Evolutionary conservation across 2,113 vertebrate genomes (phyloP), one percentile per base, ranked within the genome.

Genomic region (Elephantulus edwardii): DNA sequence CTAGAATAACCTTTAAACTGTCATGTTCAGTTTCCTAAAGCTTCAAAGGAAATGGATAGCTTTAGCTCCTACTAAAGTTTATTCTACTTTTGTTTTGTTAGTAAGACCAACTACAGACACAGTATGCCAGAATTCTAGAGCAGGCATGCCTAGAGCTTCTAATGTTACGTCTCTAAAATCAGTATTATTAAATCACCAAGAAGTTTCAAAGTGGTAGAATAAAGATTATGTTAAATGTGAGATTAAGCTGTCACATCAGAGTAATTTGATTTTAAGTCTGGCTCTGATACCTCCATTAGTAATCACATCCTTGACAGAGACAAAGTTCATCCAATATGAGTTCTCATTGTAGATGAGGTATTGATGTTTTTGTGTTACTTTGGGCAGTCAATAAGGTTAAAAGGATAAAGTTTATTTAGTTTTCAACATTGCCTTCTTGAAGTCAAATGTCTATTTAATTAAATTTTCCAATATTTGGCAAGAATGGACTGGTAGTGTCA

Each of bases 381-480:
- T 90, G 86, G 88, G 74, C 92, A 96, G 5, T 98, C 96, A 95
- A 93, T 96, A 93, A 90, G 94, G 95, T 96, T 95, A 97, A 96
- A 97, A 94, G 95, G 95, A 87, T 0, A 2, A 95, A 95, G 95
- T 96, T 95, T 94, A 93, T 93, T 96, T 96, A 95, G 95, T 95
- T 97, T 97, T 20, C 94, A 90, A 95, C 94, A 91, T 93, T 95
- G 88, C 94, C 93, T 97, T 96, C 94, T 94, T 96, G 89, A 95
- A 96, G 94, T 96, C 91, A 95, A 93, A 96, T 94, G 96, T 93
- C 94, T 96, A 94, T 93, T 95, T 95, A 97, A 97, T 98, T 97
- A 97, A 92, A 91, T 97, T 97, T 97, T 95, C 94, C 83, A 92
- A 50, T 96, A 95, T 77, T 94, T 96, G 97, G 95, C 42, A 48